Percentiles rank a stretch among this genome's conserved stretches.
phyloP scores from a whole-genome alignment of 2,888 invertebrate species.

The Dastarcus helophoroides region DNA sequence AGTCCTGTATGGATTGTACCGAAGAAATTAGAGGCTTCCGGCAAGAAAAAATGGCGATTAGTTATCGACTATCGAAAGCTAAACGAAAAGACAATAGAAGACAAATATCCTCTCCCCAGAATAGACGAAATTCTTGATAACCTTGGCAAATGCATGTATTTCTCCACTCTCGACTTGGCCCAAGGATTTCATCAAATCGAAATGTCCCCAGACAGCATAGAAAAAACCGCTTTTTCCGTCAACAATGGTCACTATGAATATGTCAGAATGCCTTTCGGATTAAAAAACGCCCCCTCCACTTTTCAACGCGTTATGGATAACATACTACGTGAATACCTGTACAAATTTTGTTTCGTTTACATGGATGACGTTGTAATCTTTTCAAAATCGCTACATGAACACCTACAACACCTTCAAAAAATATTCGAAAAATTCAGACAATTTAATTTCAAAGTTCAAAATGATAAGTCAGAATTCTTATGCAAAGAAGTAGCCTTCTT shows the following conservation, averaged over 20 bases:
- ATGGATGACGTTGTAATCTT: too few species aligned
- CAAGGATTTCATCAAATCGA: conserved; percentile 7
- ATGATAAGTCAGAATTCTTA: conserved; percentile 12
- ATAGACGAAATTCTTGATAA: conserved; percentile 8
- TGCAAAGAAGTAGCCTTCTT: too few species aligned
- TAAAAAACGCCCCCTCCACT: conserved; percentile 15
- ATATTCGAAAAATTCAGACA: conserved; percentile 5
- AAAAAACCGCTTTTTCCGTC: conserved; percentile 16
- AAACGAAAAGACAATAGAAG: conserved; percentile 7
- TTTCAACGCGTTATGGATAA: conserved; percentile 17
- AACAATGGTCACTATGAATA: conserved; percentile 14
- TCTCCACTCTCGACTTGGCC: conserved; percentile 5
- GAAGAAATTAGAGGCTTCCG: conserved; percentile 15
- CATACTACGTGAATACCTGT: conserved; percentile 9
- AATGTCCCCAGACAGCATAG: conserved; percentile 4
- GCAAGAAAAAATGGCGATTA: conserved; percentile 14
- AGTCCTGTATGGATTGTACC: conserved; percentile 11
- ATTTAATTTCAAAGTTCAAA: conserved; percentile 14
- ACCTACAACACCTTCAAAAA: conserved; percentile 7
- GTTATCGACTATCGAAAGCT: conserved; percentile 11
- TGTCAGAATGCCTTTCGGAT: conserved; percentile 15
- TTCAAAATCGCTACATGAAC: conserved; percentile 10
- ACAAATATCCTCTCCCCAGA: conserved; percentile 6
- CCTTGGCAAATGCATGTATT: conserved; percentile 5
- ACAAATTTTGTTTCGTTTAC: too few species aligned